phyloP scores from a whole-genome alignment of 2,797 vertebrate genomes.

The Pyrocephalus nanus region DNA sequence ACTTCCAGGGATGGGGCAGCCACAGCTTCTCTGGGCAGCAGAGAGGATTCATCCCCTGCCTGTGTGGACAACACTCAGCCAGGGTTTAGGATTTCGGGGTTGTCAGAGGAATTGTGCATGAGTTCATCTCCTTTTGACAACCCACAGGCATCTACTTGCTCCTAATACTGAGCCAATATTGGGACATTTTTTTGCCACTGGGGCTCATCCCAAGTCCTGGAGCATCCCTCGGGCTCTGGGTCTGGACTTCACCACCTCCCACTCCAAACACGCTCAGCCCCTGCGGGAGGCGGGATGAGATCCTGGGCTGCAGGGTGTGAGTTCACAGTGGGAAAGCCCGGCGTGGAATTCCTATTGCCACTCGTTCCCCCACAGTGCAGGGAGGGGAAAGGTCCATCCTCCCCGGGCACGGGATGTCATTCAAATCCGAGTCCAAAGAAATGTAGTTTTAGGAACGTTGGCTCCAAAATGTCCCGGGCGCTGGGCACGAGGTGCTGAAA shows the following conservation, averaged over 20 bases:
- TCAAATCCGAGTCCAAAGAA: neutral
- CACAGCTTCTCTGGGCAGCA: neutral
- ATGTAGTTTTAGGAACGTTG: neutral
- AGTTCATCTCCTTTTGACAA: neutral
- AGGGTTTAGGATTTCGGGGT: neutral
- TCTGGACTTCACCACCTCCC: neutral
- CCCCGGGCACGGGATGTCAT: accelerated
- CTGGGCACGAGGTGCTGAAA: neutral
- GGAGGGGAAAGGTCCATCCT: neutral
- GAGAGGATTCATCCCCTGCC: neutral
- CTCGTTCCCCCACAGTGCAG: accelerated
- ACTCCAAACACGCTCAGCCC: neutral
- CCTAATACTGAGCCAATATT: neutral
- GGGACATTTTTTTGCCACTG: neutral
- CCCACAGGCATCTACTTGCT: neutral
- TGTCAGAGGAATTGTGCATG: neutral
- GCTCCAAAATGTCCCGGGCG: neutral
- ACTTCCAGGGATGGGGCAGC: neutral
- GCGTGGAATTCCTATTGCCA: neutral
- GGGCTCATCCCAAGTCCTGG: neutral
- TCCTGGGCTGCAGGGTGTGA: neutral
- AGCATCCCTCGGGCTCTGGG: neutral
- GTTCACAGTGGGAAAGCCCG: neutral
- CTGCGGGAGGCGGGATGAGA: accelerated
- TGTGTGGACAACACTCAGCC: neutral